Conservation (phyloP, 2,888 invertebrate genomes). For the Apotomis capreana region DNA sequence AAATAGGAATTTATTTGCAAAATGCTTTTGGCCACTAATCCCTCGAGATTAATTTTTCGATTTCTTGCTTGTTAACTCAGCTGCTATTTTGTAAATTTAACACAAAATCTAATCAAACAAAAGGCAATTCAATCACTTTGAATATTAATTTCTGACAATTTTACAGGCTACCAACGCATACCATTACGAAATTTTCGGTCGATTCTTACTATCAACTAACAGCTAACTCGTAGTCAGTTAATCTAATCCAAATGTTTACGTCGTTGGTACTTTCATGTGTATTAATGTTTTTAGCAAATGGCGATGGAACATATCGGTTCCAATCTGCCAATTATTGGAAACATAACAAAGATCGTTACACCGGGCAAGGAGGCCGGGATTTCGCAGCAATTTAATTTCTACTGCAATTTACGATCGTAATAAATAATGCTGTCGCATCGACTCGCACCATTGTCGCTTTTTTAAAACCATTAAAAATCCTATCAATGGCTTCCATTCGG, state of each 20-base stretch:
- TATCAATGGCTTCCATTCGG: constrained; percentile 75
- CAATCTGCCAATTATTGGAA: constrained; percentile 68
- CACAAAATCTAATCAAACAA: no score
- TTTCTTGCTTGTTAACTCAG: not conserved
- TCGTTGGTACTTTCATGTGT: no score
- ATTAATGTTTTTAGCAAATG: not conserved
- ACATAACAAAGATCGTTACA: constrained; percentile 68
- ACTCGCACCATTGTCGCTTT: constrained; percentile 77
- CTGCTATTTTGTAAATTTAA: not conserved
- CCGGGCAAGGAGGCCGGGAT: constrained; percentile 66
- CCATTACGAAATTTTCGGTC: no score
- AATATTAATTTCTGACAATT: no score
- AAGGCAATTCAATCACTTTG: not conserved
- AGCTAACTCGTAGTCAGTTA: no score
- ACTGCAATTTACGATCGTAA: constrained; percentile 77
- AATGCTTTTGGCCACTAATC: constrained; percentile 22
- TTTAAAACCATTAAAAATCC: constrained; percentile 81
- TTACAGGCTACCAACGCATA: no score
- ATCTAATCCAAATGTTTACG: no score
- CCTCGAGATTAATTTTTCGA: not conserved
- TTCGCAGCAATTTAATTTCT: constrained; percentile 77
- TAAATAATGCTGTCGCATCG: constrained; percentile 74
- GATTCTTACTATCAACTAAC: no score
- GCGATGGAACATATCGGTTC: constrained; percentile 54
- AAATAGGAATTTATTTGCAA: constrained; percentile 23